Base-by-base conservation (phyloP, 2,797 vertebrate genomes). In the Nothura maculosa region DNA sequence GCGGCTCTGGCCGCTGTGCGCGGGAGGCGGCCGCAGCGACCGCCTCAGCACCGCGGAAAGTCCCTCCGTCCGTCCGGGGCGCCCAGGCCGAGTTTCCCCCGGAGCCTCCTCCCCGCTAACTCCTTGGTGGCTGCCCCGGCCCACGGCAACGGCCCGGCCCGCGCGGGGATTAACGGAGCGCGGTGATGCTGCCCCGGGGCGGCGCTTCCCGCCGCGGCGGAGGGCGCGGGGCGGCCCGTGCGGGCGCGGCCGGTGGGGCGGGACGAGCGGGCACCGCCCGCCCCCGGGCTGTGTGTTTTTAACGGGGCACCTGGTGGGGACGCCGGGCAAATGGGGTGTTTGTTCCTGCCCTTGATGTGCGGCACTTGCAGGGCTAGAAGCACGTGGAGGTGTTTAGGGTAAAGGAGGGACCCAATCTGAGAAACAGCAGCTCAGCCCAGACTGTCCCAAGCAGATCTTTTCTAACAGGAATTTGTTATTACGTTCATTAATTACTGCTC, bases 91-190 rank as follows among this genome's bases (percentile, higher is more conserved):
- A 45, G 20, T 18, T 20, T 45, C 43, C 43, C 18, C 43, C 43
- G 43, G 43, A 19, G 8, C 43, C 43, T 7, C 43, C 43, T 45
- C 43, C 43, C 43, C 43, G 54, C 78, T 85, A 97, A 97, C 97
- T 98, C 98, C 97, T 93, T 85, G 94, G 85, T 87, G 30, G 80
- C 94, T 96, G 80, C 91, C 40, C 10, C 22, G 83, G 48, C 79
- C 76, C 80, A 52, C 91, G 60, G 85, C 87, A 90, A 92, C 75
- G 93, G 18, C 43, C 43, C 43, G 43, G 43, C 43, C 18, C 18
- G 43, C 43, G 43, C 43, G 43, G 43, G 43, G 43, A 19, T 20
- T 45, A 45, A 19, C 43, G 18, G 43, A 45, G 43, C 43, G 43
- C 43, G 17, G 4, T 20, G 43, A 9, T 20, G 43, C 43, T 19